phyloP scores from a whole-genome alignment of 2,113 vertebrate species.

The Notothenia coriiceps region DNA sequence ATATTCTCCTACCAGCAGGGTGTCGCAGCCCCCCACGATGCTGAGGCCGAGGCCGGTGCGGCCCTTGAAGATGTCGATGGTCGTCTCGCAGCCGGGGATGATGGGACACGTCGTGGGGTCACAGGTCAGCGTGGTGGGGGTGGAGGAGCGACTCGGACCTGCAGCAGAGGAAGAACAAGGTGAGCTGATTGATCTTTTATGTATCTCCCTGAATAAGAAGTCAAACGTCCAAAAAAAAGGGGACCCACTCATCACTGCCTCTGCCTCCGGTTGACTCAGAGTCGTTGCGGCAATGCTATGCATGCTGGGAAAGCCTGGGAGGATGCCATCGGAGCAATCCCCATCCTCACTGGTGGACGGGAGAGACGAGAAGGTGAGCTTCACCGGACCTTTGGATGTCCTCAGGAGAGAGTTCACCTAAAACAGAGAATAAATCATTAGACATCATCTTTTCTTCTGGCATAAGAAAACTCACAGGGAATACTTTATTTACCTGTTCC shows the following conservation, averaged over 20 bases:
- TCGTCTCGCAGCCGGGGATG: slow-evolving; percentile 97
- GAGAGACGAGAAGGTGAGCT: slow-evolving; percentile 74
- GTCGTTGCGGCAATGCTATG: slow-evolving; percentile 32
- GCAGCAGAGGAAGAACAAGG: neutral
- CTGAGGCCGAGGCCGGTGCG: slow-evolving; percentile 95
- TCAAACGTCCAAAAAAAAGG: neutral
- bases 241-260: slow-evolving; percentile 86
- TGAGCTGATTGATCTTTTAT: neutral
- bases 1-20: slow-evolving; percentile 88
- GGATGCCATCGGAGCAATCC: slow-evolving; percentile 61
- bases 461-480: neutral
- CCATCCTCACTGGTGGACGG: slow-evolving; percentile 49
- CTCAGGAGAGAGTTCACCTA: slow-evolving; percentile 89
- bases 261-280: slow-evolving; percentile 81
- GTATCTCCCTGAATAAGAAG: neutral
- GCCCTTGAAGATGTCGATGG: slow-evolving; percentile 97
- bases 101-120: slow-evolving; percentile 95
- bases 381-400: slow-evolving; percentile 83
- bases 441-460: neutral
- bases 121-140: slow-evolving; percentile 88
- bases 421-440: slow-evolving; percentile 20
- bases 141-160: slow-evolving; percentile 92
- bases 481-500: slow-evolving; percentile 86
- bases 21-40: slow-evolving; percentile 97
- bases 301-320: slow-evolving; percentile 52